phyloP scores from a whole-genome alignment of 1,140 invertebrate genomes.

The Monochamus saltuarius region DNA sequence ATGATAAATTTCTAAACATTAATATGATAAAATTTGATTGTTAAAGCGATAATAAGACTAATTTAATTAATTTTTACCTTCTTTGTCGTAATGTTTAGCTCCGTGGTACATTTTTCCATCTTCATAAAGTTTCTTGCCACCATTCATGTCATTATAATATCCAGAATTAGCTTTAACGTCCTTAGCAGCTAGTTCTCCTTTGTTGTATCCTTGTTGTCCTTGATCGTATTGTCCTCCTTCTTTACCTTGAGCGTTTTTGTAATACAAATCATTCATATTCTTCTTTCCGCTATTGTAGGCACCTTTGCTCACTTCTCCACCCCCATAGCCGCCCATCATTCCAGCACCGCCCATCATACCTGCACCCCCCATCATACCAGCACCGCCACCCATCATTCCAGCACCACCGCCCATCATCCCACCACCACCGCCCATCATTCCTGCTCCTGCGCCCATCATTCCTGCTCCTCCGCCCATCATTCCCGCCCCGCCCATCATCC shows the following conservation, averaged over 20 bases:
- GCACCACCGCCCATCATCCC: slow-evolving; percentile 6
- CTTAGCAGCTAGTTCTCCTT: slow-evolving; percentile 54
- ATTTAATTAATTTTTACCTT: slow-evolving; percentile 50
- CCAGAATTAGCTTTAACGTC: slow-evolving; percentile 58
- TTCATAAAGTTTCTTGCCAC: slow-evolving; percentile 58
- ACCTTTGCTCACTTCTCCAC: slow-evolving; percentile 56
- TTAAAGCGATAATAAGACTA: no score
- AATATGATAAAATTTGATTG: no score
- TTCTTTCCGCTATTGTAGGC: slow-evolving; percentile 58
- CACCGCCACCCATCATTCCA: slow-evolving; percentile 6
- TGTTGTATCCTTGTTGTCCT: slow-evolving; percentile 56
- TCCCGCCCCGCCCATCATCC: slow-evolving; percentile 6
- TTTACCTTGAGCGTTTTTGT: slow-evolving; percentile 57
- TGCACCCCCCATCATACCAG: not conserved
- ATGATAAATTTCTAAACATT: no score
- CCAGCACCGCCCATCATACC: slow-evolving; percentile 6
- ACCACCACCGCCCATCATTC: not conserved
- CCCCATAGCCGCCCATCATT: slow-evolving; percentile 36
- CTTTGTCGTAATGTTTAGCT: slow-evolving; percentile 57
- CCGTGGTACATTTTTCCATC: slow-evolving; percentile 60
- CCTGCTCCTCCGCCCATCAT: slow-evolving; percentile 14
- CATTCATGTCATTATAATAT: slow-evolving; percentile 58
- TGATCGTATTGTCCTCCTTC: slow-evolving; percentile 56
- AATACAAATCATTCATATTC: slow-evolving; percentile 55
- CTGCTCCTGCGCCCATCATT: not conserved